Base-by-base conservation (phyloP, 2,113 vertebrate species). In the Gambusia holbrooki region DNA sequence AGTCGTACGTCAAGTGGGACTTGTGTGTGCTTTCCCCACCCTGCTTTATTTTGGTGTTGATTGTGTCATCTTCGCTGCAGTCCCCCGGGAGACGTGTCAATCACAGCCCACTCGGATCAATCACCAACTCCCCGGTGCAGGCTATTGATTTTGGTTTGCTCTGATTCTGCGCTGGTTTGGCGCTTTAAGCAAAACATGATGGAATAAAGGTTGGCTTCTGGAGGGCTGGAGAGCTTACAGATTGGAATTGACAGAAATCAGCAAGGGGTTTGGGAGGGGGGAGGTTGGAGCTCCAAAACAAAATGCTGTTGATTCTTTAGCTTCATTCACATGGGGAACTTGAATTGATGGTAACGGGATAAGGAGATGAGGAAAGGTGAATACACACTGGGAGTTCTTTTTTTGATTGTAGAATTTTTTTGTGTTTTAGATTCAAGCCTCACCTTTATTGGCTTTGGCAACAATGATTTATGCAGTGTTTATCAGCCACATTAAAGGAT, bases 201-300 rank as follows among this genome's bases (percentile, higher is more conserved):
- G 77, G 70, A 86, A 84, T 60, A 67, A 79, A 62, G 37, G 61
- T 62, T 45, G 80, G 63, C 58, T 42, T 58, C 66, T 35, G 68
- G 61, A 70, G 77, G 61, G 69, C 78, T 79, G 27, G 76, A 80
- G 80, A 77, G 84, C 42, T 74, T 74, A 84, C 81, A 85, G 83
- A 93, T 89, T 88, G 89, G 79, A 90, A 92, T 88, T 91, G 91
- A 90, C 84, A 89, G 75, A 87, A 92, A 92, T 92, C 75, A 71
- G 73, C 74, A 66, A 61, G 68, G 74, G 74, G 74, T 76, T 76
- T 29, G 51, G 17, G 45, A 69, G 58, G 77, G 58, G 60, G 35
- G 35, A 37, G 35, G 35, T 12, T 15, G 45, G 17, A 48, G 66
- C 79, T 33, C 51, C 42, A 28, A 54, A 73, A 74, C 71, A 77